These are phyloP conservation scores for Sclerodermus sp. DNA, from an alignment of 2,888 invertebrate species.

Conservation along the genomic window DNA sequence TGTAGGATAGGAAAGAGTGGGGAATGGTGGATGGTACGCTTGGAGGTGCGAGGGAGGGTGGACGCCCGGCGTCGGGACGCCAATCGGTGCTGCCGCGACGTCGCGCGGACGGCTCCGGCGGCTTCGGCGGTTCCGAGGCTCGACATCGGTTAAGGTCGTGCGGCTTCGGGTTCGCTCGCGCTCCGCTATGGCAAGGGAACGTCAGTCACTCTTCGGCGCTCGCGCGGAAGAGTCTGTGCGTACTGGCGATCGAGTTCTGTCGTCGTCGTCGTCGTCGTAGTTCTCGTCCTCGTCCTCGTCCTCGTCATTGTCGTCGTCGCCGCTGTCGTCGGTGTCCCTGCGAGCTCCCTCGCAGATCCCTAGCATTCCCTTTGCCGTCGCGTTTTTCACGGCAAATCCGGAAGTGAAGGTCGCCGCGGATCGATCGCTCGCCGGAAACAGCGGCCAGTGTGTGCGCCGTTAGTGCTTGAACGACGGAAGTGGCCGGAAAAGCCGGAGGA, in stretches of 20 bases:
- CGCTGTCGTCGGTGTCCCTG: too few species aligned
- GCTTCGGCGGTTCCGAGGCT: constrained; percentile 34
- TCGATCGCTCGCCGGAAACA: too few species aligned
- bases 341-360: too few species aligned
- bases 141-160: constrained; percentile 32
- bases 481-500: neutral
- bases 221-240: constrained; percentile 51
- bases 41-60: constrained; percentile 12
- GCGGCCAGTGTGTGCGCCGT: too few species aligned
- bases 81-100: constrained; percentile 47
- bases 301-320: too few species aligned
- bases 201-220: constrained; percentile 57
- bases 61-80: constrained; percentile 21
- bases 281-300: constrained; percentile 7
- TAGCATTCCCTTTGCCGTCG: too few species aligned
- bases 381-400: too few species aligned
- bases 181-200: constrained; percentile 39
- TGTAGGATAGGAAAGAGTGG: neutral
- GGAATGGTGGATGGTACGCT: neutral
- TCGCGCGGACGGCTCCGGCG: constrained; percentile 35
- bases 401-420: too few species aligned
- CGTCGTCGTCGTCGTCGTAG: too few species aligned
- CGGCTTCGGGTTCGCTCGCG: constrained; percentile 37
- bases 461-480: too few species aligned
- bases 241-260: constrained; percentile 18